Conservation (phyloP, 2,113 vertebrate species). For the Ptilorrhoa leucosticta region DNA sequence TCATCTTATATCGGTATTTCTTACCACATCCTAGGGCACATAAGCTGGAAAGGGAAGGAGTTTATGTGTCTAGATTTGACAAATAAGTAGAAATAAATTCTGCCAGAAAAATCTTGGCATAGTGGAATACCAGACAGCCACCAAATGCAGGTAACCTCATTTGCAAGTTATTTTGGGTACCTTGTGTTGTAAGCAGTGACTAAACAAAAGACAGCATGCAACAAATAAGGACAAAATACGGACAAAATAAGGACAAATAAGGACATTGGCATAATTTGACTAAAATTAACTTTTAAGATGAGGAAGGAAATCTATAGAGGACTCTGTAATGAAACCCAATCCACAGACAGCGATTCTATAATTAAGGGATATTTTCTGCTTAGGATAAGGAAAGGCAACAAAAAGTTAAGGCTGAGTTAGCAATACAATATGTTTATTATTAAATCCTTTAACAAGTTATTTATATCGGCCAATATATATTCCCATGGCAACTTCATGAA, state of each 20-base stretch:
- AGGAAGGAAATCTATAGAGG: neutral
- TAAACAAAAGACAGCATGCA: neutral
- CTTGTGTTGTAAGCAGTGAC: neutral
- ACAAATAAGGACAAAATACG: neutral
- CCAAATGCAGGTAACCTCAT: neutral
- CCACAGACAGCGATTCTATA: neutral
- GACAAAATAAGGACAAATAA: neutral
- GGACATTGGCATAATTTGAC: neutral
- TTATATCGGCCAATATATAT: neutral
- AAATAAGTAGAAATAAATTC: neutral
- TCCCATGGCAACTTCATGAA: neutral
- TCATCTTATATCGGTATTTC: neutral
- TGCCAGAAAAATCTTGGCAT: neutral
- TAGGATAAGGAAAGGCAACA: neutral
- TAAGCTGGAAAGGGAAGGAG: neutral
- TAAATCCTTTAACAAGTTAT: neutral
- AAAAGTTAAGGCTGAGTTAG: neutral
- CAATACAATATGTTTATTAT: neutral
- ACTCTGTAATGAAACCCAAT: neutral
- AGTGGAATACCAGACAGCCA: neutral
- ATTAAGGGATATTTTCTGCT: neutral
- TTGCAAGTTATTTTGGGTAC: neutral
- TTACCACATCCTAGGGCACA: neutral
- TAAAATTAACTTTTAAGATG: neutral
- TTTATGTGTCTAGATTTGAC: neutral